These are phyloP conservation scores for Drosophila sulfurigaster DNA, from an alignment of 1,140 invertebrate genomes.

Conservation along the genomic window DNA sequence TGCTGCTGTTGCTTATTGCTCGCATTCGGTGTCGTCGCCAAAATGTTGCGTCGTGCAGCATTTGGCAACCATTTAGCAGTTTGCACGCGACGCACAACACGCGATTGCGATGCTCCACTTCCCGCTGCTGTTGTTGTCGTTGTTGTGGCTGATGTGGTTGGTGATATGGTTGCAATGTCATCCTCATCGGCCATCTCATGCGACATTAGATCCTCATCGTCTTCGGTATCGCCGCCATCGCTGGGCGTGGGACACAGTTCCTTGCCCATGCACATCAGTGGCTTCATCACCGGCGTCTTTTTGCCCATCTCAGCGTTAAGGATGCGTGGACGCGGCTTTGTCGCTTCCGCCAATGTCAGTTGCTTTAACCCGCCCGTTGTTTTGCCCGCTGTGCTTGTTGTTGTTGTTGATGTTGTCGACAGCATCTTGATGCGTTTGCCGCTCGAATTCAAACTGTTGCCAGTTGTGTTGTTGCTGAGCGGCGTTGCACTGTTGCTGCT, in stretches of 20 bases:
- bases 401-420: conserved; percentile 2
- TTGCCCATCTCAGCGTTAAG: conserved; percentile 78
- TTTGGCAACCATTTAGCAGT: conserved; percentile 30
- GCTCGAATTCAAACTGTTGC: conserved; percentile 15
- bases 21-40: conserved; percentile 54
- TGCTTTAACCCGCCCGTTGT: conserved; percentile 29
- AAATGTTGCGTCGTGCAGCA: conserved; percentile 33
- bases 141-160: not conserved
- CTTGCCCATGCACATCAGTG: conserved; percentile 75
- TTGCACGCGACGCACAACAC: conserved; percentile 26
- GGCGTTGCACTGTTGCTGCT: conserved; percentile 8
- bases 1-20: conserved; percentile 46
- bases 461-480: conserved; percentile 13
- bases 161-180: conserved; percentile 37
- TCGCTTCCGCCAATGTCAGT: conserved; percentile 1
- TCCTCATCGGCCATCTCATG: conserved; percentile 43
- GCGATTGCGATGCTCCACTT: conserved; percentile 7
- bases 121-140: not conserved
- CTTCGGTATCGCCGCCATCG: conserved; percentile 56
- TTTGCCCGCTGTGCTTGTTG: conserved; percentile 10
- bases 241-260: conserved; percentile 57
- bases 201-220: conserved; percentile 45
- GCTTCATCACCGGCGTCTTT: conserved; percentile 70
- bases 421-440: conserved; percentile 30
- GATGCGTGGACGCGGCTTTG: conserved; percentile 78